Percentiles rank a stretch among this genome's conserved stretches.
phyloP scores from a whole-genome alignment of 2,113 vertebrate species.

The Carassius auratus region DNA sequence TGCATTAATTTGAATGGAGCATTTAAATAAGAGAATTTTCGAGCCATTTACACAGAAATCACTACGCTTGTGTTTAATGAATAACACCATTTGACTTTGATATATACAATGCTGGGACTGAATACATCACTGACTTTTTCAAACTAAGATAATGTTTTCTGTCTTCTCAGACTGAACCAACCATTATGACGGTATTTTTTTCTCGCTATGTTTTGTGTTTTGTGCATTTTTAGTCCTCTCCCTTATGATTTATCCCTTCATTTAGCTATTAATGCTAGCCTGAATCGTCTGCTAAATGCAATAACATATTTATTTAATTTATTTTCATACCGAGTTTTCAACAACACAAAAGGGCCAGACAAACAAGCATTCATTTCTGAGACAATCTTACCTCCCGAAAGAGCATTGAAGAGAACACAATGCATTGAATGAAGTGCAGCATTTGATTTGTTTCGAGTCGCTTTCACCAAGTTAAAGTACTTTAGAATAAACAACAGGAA shows the following conservation, averaged over 20 bases:
- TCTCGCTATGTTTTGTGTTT: neutral
- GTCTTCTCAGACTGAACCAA: slow-evolving; percentile 13
- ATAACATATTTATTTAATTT: too few relatives aligned
- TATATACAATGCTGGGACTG: neutral
- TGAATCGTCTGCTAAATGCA: too few relatives aligned
- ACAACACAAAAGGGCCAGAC: slow-evolving; percentile 1
- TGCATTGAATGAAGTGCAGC: neutral
- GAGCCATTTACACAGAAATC: neutral
- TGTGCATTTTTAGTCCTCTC: neutral
- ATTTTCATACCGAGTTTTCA: neutral
- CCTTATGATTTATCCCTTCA: neutral
- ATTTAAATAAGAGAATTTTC: neutral
- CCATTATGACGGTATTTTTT: neutral
- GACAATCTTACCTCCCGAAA: neutral
- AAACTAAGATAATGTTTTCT: neutral
- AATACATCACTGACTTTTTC: slow-evolving; percentile 9
- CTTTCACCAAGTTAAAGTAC: neutral
- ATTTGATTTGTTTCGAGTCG: neutral
- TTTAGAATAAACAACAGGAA: neutral
- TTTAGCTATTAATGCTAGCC: neutral
- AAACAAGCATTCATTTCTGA: neutral
- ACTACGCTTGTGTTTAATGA: neutral
- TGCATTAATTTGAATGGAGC: neutral
- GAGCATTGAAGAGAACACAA: slow-evolving; percentile 11
- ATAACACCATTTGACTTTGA: slow-evolving; percentile 20